phyloP scores from a whole-genome alignment of 2,888 invertebrate genomes.

The Microctonus hyperodae region DNA sequence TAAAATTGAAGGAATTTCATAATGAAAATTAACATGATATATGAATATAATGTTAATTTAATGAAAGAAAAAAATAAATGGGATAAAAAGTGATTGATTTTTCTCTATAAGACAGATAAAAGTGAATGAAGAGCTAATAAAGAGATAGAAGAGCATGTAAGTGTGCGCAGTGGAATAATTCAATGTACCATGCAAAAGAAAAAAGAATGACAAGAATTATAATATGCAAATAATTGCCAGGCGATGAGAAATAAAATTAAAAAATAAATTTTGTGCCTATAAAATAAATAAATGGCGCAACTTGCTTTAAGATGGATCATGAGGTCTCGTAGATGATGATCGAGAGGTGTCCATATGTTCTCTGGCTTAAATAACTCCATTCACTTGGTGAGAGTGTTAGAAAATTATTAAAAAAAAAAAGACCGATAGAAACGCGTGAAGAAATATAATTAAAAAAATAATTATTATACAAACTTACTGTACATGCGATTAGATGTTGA shows the following conservation, averaged over 20 bases:
- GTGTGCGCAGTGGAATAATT: slow-evolving; percentile 25
- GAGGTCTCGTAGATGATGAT: slow-evolving; percentile 4
- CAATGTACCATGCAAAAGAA: slow-evolving; percentile 14
- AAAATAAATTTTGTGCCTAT: background rate
- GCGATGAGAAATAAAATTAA: background rate
- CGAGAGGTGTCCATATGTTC: background rate
- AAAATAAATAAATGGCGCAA: background rate
- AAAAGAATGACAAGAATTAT: background rate
- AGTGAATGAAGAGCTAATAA: background rate
- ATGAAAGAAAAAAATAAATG: slow-evolving; percentile 8
- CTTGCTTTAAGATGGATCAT: background rate
- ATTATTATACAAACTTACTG: slow-evolving; percentile 12
- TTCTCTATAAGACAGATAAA: no score
- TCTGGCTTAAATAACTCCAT: slow-evolving; percentile 6
- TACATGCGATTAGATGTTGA: slow-evolving; percentile 16
- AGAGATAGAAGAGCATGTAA: slow-evolving; percentile 20
- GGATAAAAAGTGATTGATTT: slow-evolving; percentile 29
- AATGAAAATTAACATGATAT: slow-evolving; percentile 7
- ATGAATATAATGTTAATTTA: slow-evolving; percentile 10
- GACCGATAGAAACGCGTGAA: background rate
- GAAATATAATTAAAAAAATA: background rate
- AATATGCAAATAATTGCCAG: background rate
- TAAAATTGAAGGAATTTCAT: background rate
- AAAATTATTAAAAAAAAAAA: no score
- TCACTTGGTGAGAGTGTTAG: background rate